Conservation (phyloP, 2,888 invertebrate species). For the Azorinus chamasolen region DNA sequence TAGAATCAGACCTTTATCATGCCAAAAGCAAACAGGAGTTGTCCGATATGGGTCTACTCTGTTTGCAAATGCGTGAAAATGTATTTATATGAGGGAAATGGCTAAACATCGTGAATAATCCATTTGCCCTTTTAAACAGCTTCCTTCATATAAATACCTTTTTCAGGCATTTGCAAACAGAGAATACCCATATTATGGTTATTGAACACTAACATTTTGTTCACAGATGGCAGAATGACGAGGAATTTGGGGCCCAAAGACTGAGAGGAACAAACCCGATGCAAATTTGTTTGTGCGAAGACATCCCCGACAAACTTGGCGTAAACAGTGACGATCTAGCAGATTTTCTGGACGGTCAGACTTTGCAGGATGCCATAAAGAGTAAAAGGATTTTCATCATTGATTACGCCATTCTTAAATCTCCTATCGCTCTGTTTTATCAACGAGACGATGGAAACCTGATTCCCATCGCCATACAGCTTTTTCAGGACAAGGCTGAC, state of each 20-base stretch:
- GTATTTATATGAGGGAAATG: too few relatives aligned
- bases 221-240: constrained; percentile 78
- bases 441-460: constrained; percentile 84
- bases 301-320: constrained; percentile 85
- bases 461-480: constrained; percentile 87
- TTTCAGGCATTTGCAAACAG: too few relatives aligned
- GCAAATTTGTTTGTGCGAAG: constrained; percentile 81
- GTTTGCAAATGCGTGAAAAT: too few relatives aligned
- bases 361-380: constrained; percentile 80
- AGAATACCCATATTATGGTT: too few relatives aligned
- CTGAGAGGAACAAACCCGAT: constrained; percentile 86
- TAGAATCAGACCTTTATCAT: too few relatives aligned
- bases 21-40: too few relatives aligned
- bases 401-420: constrained; percentile 83
- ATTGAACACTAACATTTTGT: background rate
- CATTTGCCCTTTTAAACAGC: too few relatives aligned
- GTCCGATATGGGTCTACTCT: too few relatives aligned
- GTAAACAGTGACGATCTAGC: constrained; percentile 73
- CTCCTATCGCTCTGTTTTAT: constrained; percentile 87
- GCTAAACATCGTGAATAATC: too few relatives aligned
- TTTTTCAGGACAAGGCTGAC: constrained; percentile 85
- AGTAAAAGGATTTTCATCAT: constrained; percentile 84
- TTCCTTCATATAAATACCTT: too few relatives aligned
- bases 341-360: constrained; percentile 82
- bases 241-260: constrained; percentile 85